Base-by-base conservation (phyloP, 2,888 invertebrate genomes). In the Brachyptera putata region DNA sequence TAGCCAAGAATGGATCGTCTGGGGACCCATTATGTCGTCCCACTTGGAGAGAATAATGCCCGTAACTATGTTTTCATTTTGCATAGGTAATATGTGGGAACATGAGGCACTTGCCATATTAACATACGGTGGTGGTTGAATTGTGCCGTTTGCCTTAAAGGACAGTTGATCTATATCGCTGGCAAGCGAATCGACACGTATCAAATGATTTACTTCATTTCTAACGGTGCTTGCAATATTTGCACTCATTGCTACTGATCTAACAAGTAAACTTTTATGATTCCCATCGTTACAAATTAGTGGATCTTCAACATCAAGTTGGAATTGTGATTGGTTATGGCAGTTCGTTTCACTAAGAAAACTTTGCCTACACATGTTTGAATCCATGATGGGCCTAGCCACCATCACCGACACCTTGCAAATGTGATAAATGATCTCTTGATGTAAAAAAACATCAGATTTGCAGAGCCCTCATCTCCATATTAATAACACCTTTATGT, bases 1-100 rank as follows among this genome's bases (percentile, higher is more conserved):
- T 3, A 66, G 41, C 66, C 66, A 66, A 5, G 61, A 62, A 59
- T 65, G 63, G 24, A 66, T 58, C 21, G 66, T 66, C 39, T 66
- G 63, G 13, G 66, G 66, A 9, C 66, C 66, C 59, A 66, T 63
- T 14, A 66, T 65, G 53, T 66, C 66, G 61, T 66, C 66, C 66
- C 66, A 66, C 41, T 61, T 63, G 3, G 66, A 65, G 13, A 66
- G 56, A 30, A 66, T 61, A 13, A 66, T 46, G 9, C 61, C 65
- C 39, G 57, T 59, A 37, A 66, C 16, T 26, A 64, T 58, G 55
- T 43, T 61, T 7, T 62, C 61, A 22, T 64, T 65, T 18, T 55
- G 57, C 24, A 56, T 14, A 7, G 66, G 65, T 21, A 66, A 55
- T 18, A 62, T 57, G 61, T 61, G 58, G 5, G 66, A 64, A 57